Evolutionary conservation across 2,888 invertebrate species (phyloP), one percentile per base, ranked within the genome.

Genomic region (Oscheius sp.): DNA sequence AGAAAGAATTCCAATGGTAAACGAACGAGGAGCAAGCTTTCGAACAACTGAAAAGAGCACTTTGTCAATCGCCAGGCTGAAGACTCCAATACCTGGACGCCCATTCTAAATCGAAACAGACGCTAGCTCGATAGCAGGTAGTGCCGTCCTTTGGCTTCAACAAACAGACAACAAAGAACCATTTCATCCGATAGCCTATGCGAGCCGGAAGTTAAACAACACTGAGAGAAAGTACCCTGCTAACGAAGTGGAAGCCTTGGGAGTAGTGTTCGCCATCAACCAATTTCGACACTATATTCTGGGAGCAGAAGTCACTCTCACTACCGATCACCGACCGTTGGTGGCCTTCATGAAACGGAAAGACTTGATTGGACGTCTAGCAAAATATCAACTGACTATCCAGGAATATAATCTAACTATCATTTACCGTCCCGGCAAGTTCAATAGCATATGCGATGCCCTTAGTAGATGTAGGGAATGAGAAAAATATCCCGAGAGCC

Each of bases 291-390:
- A 8, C 8, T 36, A 36, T 14, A n/a, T 47, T 9, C 22, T 47
- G n/a, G 47, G 47, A 47, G 17, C 22, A 9, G 20, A 17, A 9
- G 47, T 47, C 8, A 47, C 47, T 6, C 9, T 47, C 8, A 22
- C 22, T 8, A 47, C 47, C 9, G 47, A 47, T n/a, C 47, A 47
- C 47, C 47, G 47, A 47, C 47, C 47, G 8, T n/a, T 47, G 8
- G 22, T 22, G 22, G 6, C 47, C 6, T n/a, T 47, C 6, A 47
- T 47, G 47, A 47, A 9, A 17, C 6, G 47, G n/a, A 47, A 47
- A 6, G n/a, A 6, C 47, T 22, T 6, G 22, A 9, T 47, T 20
- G 36, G 14, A 14, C 36, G 14, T 9, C 36, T 36, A 36, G 14
- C 14, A 14, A 14, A 36, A n/a, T n/a, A n/a, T n/a, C n/a, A n/a